Base-by-base conservation (phyloP, 2,888 invertebrate genomes). In the Monoplex corrugatus region DNA sequence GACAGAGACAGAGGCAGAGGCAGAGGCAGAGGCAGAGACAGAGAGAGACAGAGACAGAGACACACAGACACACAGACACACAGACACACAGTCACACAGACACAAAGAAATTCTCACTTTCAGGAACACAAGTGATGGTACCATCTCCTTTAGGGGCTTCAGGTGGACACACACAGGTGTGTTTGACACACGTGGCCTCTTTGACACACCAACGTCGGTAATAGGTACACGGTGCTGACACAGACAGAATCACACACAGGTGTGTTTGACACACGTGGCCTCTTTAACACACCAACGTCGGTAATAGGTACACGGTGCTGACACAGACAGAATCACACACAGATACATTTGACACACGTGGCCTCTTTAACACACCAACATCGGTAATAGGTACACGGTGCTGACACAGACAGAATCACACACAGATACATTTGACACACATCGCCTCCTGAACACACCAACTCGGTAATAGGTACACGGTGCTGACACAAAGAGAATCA, bases 91-190 rank as follows among this genome's bases (percentile, higher is more conserved):
- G 8, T 16, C 50, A 8, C 50, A 8, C 50, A 8, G 50, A 16
- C 57, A 57, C 19, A 2, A 16, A 57, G 57, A 57, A 28, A 1
- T 57, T 57, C 72, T 72, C 35, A 75, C 75, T 1, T 35, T 75
- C 6, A 2, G 35, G 35, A 16, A 75, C 75, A 75, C 75, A 75
- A 16, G 13, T 23, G 6, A 75, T 19, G 38, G 38, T 38, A 5
- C 75, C 75, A 38, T 75, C 75, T 35, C 72, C 75, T 38, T 75
- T 75, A 23, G 75, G 75, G 38, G 75, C 16, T 8, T 75, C 10
- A 75, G 75, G 75, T 35, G 75, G 38, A 19, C 75, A 75, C 16
- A 75, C 75, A 75, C 75, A 75, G 75, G 75, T 75, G 0, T 19
- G 75, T 35, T 75, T 75, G 75, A 75, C 38, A 38, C 75, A 75